Evolutionary conservation across 2,113 vertebrate genomes (phyloP), one percentile per base, ranked within the genome.

Genomic region (Esox niger): DNA sequence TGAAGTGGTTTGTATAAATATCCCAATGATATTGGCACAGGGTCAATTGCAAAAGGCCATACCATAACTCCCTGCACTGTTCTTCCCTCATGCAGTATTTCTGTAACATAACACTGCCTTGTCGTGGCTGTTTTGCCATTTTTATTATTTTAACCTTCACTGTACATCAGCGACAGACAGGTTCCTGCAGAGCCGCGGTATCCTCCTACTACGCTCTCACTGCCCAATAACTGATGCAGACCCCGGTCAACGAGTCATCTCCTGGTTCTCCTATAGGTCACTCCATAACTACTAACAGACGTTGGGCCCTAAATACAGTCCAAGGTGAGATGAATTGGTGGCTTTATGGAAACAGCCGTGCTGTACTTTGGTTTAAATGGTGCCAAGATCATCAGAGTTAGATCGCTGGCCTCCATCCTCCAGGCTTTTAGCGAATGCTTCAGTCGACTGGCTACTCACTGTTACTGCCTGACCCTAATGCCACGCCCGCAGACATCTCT

Each of bases 341-440:
- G 85, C 79, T 74, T 46, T 81, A 52, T 81, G 76, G 82, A 78
- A 78, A 81, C 71, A 83, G 72, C 21, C 17, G 47, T 21, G 47
- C 74, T 78, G 74, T 76, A 70, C 74, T 60, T 71, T 68, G 69
- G 72, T 55, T 77, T 66, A 43, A 59, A 66, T n/a, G 72, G 77
- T 82, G 86, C 86, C 86, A 87, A 86, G 74, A 87, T 79, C 81
- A 88, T 86, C 84, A 84, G 76, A 78, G 77, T 77, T 77, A 69
- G 77, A 75, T 71, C 66, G 79, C 69, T 64, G 38, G 13, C 38
- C 17, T 2, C 38, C 17, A 15, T 43, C 11, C 3, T 43, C 38
- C n/a, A n/a, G n/a, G n/a, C n/a, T n/a, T 43, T 43, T 43, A 43
- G 15, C 17, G 38, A 43, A 4, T 43, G 15, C 38, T 43, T 15